These are phyloP conservation scores for Harlomillsia oculata DNA, from an alignment of 1,140 invertebrate genomes.

Conservation along the genomic window DNA sequence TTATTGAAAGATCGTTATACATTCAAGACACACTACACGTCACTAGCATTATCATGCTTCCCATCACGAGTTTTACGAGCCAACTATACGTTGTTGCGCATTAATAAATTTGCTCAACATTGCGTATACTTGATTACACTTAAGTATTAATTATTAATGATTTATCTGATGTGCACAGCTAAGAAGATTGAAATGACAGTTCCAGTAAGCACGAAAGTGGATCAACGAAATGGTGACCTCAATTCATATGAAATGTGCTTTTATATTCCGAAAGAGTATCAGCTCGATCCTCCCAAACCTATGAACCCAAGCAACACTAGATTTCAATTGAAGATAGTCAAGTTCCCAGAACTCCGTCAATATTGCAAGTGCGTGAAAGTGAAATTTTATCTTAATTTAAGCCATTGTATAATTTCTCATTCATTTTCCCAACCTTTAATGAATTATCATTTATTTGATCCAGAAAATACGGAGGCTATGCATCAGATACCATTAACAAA, in stretches of 20 bases:
- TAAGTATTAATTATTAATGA: background rate
- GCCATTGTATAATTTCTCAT: no score
- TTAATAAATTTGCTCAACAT: no score
- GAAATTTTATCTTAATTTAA: background rate
- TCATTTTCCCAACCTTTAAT: no score
- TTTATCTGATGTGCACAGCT: conserved; percentile 8
- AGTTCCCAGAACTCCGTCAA: conserved; percentile 37
- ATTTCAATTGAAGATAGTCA: conserved; percentile 39
- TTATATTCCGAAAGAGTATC: conserved; percentile 37
- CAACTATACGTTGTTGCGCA: no score
- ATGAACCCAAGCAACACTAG: no score
- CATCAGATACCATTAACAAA: conserved; percentile 5
- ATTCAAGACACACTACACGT: no score
- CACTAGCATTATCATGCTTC: no score
- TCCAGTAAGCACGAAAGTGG: conserved; percentile 30
- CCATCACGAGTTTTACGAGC: no score
- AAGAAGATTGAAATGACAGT: conserved; percentile 34
- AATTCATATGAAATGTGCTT: conserved; percentile 41
- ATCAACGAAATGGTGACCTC: conserved; percentile 31
- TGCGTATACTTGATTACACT: background rate
- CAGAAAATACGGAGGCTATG: conserved; percentile 22
- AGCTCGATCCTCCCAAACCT: conserved; percentile 39
- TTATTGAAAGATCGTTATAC: background rate
- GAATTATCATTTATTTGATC: background rate
- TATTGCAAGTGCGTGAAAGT: conserved; percentile 38